Evolutionary conservation across 2,113 vertebrate species (phyloP), one percentile per base, ranked within the genome.

Genomic region (Prionailurus bengalensis): DNA sequence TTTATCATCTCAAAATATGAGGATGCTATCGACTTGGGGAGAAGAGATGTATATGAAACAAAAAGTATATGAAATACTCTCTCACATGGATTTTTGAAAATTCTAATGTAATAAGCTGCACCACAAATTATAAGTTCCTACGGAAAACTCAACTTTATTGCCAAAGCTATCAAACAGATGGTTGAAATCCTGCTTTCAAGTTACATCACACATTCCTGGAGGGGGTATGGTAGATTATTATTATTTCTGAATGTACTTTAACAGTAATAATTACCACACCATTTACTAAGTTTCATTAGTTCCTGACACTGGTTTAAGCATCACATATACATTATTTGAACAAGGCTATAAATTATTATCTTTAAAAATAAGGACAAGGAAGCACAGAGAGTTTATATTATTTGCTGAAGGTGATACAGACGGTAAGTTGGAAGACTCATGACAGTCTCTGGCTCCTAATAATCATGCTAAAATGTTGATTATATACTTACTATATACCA

Each of bases 71-170:
- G 25, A 83, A 31, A 88, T 61, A 71, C 11, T 33, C 11, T 94
- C 48, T 92, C 29, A 83, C n/a, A 90, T 36, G 27, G n/a, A 42
- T 74, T 95, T 95, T 96, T 74, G 89, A 85, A 83, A 96, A 96
- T 87, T 82, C n/a, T 95, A 87, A 96, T 25, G 29, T 51, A 33
- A 19, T 70, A 81, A 76, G 51, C 53, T 80, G n/a, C 25, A 70
- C 7, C 48, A 87, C 55, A 95, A 92, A 95, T 61, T 94, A 23
- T 23, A 89, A 88, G 53, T 84, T 90, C 55, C 33, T 42, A 91
- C 8, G 74, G 53, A 83, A 94, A 92, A 95, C 27, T 4, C 84
- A 97, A 93, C 90, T 90, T 94, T 89, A 65, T 51, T 93, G 78
- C 14, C n/a, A 95, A 97, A 94, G 45, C 65, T 96, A 78, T 71